Base-by-base conservation (phyloP, 53 echinoderm and acorn worm genomes). In the Paracentrotus lividus region DNA sequence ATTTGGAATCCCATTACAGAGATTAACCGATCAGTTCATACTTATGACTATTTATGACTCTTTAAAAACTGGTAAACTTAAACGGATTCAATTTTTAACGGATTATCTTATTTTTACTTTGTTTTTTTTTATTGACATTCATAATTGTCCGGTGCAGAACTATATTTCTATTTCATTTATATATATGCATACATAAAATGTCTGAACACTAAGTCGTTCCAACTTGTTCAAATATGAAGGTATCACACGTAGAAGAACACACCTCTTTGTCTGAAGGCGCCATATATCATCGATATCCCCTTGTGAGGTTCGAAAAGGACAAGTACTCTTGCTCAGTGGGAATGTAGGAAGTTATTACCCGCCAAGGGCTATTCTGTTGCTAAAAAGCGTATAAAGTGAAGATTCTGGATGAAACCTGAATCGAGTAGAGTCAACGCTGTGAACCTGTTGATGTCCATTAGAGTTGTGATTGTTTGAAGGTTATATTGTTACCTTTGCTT, bases 261-360 rank as follows among this genome's bases (percentile, higher is more conserved):
- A 49, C 81, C 26, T 45, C n/a, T 47, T 47, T 81, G 47, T 45
- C 81, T 27, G 47, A 26, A 26, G 47, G 81, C 81, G 27, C 26
- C 44, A 1, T 81, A 47, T 81, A 47, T 81, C 81, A 45, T 81
- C 33, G 81, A 81, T 81, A 81, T 23, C 26, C 49, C 47, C 45
- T 81, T 26, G 42, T 81, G 81, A 45, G 49, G 47, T 81, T 45
- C 81, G 26, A 44, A 45, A 81, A 45, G 81, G 45, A 81, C 81
- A 45, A 81, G 47, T 81, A 47, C 81, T 81, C n/a, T 47, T 10
- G 45, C 45, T 21, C 40, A 5, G 40, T 0, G 40, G 29, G 42
- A 40, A 40, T 20, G 1, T 38, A 38, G 38, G 14, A 38, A 42
- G 76, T 40, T 76, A 76, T 76, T 76, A 20, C 76, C 5, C 23